These are phyloP conservation scores for Xestia sexstrigata DNA, from an alignment of 2,888 invertebrate species.

Conservation along the genomic window DNA sequence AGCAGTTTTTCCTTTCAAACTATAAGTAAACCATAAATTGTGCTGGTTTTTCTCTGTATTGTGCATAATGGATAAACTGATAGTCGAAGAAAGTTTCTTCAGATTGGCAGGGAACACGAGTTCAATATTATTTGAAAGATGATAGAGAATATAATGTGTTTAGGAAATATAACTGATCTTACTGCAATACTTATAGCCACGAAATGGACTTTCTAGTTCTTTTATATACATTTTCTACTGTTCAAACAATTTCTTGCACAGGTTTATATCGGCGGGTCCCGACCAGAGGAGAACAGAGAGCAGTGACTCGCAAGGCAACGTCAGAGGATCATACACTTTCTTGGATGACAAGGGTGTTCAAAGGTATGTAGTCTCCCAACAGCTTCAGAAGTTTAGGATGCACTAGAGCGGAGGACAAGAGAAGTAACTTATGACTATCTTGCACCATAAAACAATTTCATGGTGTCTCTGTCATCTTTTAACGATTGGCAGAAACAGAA, in stretches of 20 bases:
- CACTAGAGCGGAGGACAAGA: neutral
- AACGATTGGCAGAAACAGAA: neutral
- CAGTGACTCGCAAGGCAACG: constrained; percentile 93
- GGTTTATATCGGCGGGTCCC: constrained; percentile 94
- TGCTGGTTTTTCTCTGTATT: neutral
- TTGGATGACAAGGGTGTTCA: constrained; percentile 95
- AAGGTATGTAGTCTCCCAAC: constrained; percentile 76
- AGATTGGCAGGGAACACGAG: neutral
- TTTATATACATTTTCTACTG: constrained; percentile 10
- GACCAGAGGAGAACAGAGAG: constrained; percentile 94
- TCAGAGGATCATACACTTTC: constrained; percentile 94
- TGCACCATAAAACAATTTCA: neutral
- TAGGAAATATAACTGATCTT: neutral
- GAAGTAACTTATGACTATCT: neutral
- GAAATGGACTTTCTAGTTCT: neutral
- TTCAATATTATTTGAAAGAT: neutral
- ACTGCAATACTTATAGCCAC: neutral
- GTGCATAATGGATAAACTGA: neutral
- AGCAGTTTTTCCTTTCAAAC: neutral
- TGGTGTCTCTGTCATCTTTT: neutral
- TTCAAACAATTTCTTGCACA: constrained; percentile 69
- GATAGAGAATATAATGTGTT: neutral
- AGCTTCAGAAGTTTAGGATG: neutral
- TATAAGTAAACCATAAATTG: neutral
- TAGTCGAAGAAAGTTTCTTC: neutral